Conservation (phyloP, 2,888 invertebrate genomes). For the Andrena flavipes region DNA sequence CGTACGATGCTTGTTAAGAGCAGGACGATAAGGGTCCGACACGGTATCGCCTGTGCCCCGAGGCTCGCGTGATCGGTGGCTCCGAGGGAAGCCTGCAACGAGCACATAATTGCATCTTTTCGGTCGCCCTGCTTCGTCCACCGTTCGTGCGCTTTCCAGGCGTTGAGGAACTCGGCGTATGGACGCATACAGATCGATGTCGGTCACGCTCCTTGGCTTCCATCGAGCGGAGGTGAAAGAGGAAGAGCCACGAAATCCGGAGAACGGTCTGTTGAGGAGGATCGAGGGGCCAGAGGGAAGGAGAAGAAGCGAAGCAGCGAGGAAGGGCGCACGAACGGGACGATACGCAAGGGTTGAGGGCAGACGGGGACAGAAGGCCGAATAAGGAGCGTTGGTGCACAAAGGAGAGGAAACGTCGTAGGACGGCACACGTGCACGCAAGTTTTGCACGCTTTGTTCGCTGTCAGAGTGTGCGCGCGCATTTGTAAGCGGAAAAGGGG, state of each 20-base stretch:
- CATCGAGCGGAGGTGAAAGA: neutral
- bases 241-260: slow-evolving; percentile 9
- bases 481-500: slow-evolving; percentile 73
- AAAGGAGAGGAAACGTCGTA: slow-evolving; percentile 78
- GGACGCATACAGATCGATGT: neutral
- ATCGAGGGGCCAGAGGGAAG: neutral
- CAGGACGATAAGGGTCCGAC: slow-evolving; percentile 29
- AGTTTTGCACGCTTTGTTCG: slow-evolving; percentile 67
- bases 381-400: slow-evolving; percentile 77
- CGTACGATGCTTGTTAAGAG: slow-evolving; percentile 8
- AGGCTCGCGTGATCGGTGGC: slow-evolving; percentile 9
- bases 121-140: neutral
- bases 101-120: slow-evolving; percentile 13
- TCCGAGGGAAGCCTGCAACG: neutral
- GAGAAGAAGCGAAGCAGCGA: neutral
- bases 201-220: slow-evolving; percentile 1
- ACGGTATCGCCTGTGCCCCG: slow-evolving; percentile 12
- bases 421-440: slow-evolving; percentile 54
- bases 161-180: neutral
- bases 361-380: slow-evolving; percentile 63
- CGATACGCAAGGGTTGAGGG: slow-evolving; percentile 22
- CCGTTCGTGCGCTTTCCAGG: neutral
- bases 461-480: slow-evolving; percentile 52
- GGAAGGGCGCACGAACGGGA: neutral
- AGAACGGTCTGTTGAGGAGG: neutral